These are phyloP conservation scores for Eulacestoma nigropectus DNA, from an alignment of 2,113 vertebrate genomes.

Conservation along the genomic window DNA sequence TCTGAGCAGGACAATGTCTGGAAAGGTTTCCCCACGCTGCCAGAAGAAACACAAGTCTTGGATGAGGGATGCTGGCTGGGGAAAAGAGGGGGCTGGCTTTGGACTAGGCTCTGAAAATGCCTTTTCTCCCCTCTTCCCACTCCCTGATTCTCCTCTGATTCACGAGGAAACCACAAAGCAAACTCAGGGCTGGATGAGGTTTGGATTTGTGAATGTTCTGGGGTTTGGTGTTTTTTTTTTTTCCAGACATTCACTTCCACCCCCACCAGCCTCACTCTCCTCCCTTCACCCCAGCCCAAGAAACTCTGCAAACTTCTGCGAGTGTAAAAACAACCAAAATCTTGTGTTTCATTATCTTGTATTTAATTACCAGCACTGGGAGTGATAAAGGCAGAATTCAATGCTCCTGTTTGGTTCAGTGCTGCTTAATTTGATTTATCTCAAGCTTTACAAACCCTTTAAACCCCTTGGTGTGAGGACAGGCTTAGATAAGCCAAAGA, in stretches of 20 bases:
- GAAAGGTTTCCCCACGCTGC: not conserved
- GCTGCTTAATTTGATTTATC: not conserved
- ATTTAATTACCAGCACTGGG: not conserved
- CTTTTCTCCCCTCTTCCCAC: slow-evolving; percentile 2
- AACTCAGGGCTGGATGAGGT: not conserved
- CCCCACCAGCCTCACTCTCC: not conserved
- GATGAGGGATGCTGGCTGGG: not conserved
- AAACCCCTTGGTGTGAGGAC: not conserved
- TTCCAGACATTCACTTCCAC: not conserved
- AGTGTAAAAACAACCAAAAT: not conserved
- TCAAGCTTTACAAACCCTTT: not conserved
- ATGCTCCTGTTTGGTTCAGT: not conserved
- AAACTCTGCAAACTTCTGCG: not conserved
- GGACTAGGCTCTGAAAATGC: not conserved
- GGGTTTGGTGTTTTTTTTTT: not conserved
- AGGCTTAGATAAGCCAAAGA: not conserved
- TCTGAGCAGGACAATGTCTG: slow-evolving; percentile 9
- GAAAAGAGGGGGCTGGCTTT: not conserved
- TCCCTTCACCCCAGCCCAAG: not conserved
- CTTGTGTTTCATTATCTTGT: not conserved
- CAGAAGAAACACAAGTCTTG: slow-evolving; percentile 51
- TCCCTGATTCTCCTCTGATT: slow-evolving; percentile 29
- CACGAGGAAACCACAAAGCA: slow-evolving; percentile 51
- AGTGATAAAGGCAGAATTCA: not conserved
- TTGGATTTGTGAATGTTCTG: not conserved